These are phyloP conservation scores for Stomorhina lunata DNA, from an alignment of 2,888 invertebrate genomes.

Conservation along the genomic window DNA sequence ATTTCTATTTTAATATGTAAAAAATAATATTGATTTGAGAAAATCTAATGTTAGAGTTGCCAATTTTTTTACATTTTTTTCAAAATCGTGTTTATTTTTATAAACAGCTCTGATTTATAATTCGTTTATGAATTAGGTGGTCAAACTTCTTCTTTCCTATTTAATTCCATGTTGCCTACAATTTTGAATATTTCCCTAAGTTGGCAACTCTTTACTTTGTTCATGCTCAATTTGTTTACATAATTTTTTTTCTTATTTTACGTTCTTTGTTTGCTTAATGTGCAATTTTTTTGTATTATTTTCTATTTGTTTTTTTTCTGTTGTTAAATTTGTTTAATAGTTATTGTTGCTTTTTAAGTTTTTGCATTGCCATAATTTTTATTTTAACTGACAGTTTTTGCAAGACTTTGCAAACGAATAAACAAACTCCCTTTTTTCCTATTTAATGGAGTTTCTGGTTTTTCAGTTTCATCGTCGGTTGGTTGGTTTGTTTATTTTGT, in stretches of 20 bases:
- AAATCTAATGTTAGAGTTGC: no score
- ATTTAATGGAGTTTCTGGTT: slow-evolving; percentile 22
- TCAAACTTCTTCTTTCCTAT: no score
- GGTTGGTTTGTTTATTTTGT: background rate
- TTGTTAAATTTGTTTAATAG: background rate
- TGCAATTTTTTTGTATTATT: slow-evolving; percentile 35
- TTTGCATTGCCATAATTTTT: slow-evolving; percentile 55
- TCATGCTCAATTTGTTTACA: background rate
- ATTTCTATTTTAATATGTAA: no score
- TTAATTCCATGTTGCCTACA: no score
- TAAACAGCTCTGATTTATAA: no score
- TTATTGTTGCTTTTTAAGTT: slow-evolving; percentile 6
- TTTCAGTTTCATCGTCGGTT: background rate
- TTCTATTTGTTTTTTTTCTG: slow-evolving; percentile 42
- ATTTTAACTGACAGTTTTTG: slow-evolving; percentile 58
- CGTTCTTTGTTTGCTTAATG: background rate
- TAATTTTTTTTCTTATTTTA: background rate
- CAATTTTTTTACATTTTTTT: no score
- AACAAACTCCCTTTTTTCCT: slow-evolving; percentile 47
- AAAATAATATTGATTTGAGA: no score
- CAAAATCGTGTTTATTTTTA: no score
- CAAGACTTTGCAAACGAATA: slow-evolving; percentile 40
- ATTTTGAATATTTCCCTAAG: no score
- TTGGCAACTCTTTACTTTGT: slow-evolving; percentile 28
- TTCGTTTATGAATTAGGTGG: no score